Conservation (phyloP, 37 sponge, comb jelly and placozoan species). For the Oopsacas minuta region DNA sequence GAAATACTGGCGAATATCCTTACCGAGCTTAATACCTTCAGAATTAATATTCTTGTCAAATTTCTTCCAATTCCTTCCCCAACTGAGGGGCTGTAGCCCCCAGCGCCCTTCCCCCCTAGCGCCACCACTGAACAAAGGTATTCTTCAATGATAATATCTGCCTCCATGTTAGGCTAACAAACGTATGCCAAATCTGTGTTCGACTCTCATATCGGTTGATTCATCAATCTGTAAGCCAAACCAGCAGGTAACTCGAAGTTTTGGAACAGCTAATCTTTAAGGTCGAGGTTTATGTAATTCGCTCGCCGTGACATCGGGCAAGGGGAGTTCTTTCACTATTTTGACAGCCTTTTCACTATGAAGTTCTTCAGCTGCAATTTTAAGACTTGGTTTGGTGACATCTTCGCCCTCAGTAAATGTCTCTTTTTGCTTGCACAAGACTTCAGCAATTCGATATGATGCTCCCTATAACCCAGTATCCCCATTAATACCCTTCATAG, state of each 20-base stretch:
- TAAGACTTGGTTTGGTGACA: constrained; percentile 19
- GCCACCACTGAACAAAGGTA: constrained; percentile 11
- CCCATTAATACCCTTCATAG: neutral
- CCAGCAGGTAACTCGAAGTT: constrained; percentile 10
- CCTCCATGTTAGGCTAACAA: constrained; percentile 7
- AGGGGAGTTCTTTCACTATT: constrained; percentile 14
- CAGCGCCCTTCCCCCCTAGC: too few relatives aligned
- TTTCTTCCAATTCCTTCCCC: too few relatives aligned
- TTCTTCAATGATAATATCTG: neutral
- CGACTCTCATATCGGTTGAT: constrained; percentile 7
- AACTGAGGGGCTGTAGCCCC: too few relatives aligned
- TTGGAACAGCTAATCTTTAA: constrained; percentile 3
- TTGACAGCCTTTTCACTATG: constrained; percentile 5
- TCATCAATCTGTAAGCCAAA: constrained; percentile 13
- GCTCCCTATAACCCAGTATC: neutral
- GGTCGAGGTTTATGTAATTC: neutral
- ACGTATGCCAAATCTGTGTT: constrained; percentile 6
- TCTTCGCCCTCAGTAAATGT: constrained; percentile 15
- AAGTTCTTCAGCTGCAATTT: constrained; percentile 11
- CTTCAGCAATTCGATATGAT: constrained; percentile 19
- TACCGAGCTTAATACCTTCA: too few relatives aligned
- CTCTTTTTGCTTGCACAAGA: neutral
- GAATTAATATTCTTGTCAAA: too few relatives aligned
- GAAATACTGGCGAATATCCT: too few relatives aligned
- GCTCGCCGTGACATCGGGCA: constrained; percentile 16